These are phyloP conservation scores for Lanius collurio DNA, from an alignment of 2,113 vertebrate genomes.

Conservation along the genomic window DNA sequence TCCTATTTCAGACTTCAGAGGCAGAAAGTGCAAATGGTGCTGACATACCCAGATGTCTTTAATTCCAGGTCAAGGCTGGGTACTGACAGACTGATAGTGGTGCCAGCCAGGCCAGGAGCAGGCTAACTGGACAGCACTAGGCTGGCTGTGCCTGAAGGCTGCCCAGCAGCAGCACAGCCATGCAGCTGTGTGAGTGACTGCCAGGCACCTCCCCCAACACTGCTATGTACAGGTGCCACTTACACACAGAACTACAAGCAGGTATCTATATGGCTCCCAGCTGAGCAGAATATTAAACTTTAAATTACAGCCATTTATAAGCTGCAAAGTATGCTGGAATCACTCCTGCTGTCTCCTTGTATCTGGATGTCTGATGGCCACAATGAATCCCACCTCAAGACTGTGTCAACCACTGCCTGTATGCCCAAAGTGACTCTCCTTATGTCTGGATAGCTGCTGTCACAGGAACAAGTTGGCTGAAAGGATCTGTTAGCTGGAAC, in stretches of 20 bases:
- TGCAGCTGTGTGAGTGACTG: fast-evolving
- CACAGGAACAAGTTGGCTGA: background rate
- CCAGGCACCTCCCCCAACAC: background rate
- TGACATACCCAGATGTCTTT: background rate
- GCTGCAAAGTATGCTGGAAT: background rate
- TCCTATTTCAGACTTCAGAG: background rate
- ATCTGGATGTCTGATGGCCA: background rate
- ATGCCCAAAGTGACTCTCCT: background rate
- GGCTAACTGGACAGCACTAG: background rate
- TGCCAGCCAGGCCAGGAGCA: background rate
- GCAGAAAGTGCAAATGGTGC: background rate
- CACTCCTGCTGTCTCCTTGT: background rate
- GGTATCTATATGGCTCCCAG: background rate
- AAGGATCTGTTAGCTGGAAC: background rate
- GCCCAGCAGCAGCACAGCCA: background rate
- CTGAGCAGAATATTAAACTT: background rate
- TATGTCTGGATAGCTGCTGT: background rate
- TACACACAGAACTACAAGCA: background rate
- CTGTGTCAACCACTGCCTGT: background rate
- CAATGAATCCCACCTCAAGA: background rate
- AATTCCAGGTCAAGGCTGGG: background rate
- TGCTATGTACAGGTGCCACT: background rate
- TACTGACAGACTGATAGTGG: no score
- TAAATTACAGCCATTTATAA: background rate
- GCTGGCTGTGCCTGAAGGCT: fast-evolving